phyloP scores from a whole-genome alignment of 1,140 invertebrate species.

The Drosophila prosaltans region DNA sequence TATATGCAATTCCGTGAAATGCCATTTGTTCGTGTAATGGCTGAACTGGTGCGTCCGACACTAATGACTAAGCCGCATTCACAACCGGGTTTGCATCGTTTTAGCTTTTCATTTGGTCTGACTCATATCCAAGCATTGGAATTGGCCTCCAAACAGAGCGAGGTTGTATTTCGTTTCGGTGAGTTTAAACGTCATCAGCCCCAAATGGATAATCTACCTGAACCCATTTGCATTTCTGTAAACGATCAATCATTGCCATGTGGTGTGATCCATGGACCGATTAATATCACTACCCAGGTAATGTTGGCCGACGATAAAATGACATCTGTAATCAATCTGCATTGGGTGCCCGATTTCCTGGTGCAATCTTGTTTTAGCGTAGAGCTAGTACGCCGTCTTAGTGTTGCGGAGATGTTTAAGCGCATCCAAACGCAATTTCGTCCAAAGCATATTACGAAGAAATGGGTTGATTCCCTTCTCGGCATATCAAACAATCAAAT shows the following conservation, averaged over 20 bases:
- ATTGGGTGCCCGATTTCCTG: background rate
- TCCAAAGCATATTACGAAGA: background rate
- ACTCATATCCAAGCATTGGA: background rate
- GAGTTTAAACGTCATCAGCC: background rate
- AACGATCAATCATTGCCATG: background rate
- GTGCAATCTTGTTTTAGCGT: constrained; percentile 2
- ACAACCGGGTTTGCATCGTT: background rate
- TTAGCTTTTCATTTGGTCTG: background rate
- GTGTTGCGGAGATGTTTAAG: background rate
- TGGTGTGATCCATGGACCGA: background rate
- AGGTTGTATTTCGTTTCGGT: background rate
- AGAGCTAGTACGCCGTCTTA: background rate
- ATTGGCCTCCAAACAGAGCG: background rate
- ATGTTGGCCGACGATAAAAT: background rate
- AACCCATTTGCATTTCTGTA: background rate
- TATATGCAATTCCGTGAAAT: constrained; percentile 3
- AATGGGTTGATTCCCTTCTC: background rate
- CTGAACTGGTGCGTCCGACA: background rate
- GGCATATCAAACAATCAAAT: background rate
- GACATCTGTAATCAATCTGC: background rate
- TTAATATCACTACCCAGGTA: background rate
- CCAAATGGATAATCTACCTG: background rate
- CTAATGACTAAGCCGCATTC: background rate
- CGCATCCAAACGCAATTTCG: constrained; percentile 7
- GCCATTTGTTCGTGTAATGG: background rate